These are phyloP conservation scores for Hypocryptadius cinnamomeus DNA, from an alignment of 2,113 vertebrate species.

Conservation along the genomic window DNA sequence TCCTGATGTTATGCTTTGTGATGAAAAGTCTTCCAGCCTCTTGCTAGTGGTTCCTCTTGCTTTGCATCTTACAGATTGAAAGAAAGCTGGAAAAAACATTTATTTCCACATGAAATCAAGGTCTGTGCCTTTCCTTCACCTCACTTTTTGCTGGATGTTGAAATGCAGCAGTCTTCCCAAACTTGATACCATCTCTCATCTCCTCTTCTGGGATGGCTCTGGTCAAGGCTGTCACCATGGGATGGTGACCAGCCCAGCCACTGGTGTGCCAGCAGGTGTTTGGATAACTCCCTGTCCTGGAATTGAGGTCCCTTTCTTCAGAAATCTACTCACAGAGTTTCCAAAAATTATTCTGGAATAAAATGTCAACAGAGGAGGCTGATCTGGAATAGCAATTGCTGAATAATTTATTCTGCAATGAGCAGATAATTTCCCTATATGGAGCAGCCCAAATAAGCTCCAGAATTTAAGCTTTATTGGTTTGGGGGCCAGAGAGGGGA, in stretches of 20 bases:
- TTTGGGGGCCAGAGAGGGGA: background rate
- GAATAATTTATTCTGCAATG: constrained; percentile 43
- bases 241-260: background rate
- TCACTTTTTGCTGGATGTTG: background rate
- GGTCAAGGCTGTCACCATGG: background rate
- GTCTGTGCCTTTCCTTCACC: background rate
- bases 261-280: background rate
- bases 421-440: constrained; percentile 23
- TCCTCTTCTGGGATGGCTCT: background rate
- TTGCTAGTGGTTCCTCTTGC: background rate
- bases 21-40: background rate
- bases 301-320: background rate
- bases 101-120: background rate
- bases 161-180: background rate
- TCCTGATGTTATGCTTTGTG: background rate
- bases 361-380: background rate
- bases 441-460: background rate
- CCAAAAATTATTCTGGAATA: background rate
- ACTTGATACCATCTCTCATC: background rate
- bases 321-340: background rate
- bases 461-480: background rate
- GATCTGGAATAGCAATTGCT: constrained; percentile 12
- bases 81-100: background rate
- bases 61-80: background rate
- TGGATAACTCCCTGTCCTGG: background rate